Evolutionary conservation across 2,113 vertebrate genomes (phyloP), one percentile per base, ranked within the genome.

Genomic region (Cyprinodon variegatus): DNA sequence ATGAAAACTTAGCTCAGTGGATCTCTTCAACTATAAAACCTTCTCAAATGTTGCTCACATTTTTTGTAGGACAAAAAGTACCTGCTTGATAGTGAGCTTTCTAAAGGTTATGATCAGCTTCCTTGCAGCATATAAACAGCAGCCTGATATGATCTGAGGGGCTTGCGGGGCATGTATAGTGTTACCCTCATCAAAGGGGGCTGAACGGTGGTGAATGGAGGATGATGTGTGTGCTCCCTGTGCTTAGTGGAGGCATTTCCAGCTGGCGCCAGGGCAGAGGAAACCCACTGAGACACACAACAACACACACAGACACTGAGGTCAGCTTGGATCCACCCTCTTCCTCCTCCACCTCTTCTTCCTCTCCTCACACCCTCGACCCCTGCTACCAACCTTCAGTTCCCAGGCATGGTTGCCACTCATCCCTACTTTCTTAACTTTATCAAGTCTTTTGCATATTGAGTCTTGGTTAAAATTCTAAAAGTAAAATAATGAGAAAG

Each of bases 221-320:
- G 82, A 89, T 87, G 91, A 88, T 91, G 91, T 90, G 88, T 91
- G 88, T 86, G 86, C 79, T 88, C 90, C 85, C 81, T 90, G 77
- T 89, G 89, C 90, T 89, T 90, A 91, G 91, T 83, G 90, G 83
- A 91, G 88, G 87, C 92, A 93, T 94, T 94, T 93, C 93, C 92
- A 93, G 88, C 93, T 94, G 94, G 94, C 93, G 93, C 93, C 94
- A 94, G 92, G 65, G 85, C 87, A 89, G 81, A 90, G 88, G 90
- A 91, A 93, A 94, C 93, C 92, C 93, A 94, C 92, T 93, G 94
- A 93, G 89, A 89, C 88, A 88, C 91, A 93, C 90, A 93, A 90
- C 92, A 90, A 93, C 92, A 90, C 90, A 93, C 88, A 93, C 84
- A 94, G 90, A 93, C 93, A 92, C 83, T 88, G 90, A 89, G 90